These are phyloP conservation scores for Agriotes lineatus DNA, from an alignment of 2,888 invertebrate genomes.

Conservation along the genomic window DNA sequence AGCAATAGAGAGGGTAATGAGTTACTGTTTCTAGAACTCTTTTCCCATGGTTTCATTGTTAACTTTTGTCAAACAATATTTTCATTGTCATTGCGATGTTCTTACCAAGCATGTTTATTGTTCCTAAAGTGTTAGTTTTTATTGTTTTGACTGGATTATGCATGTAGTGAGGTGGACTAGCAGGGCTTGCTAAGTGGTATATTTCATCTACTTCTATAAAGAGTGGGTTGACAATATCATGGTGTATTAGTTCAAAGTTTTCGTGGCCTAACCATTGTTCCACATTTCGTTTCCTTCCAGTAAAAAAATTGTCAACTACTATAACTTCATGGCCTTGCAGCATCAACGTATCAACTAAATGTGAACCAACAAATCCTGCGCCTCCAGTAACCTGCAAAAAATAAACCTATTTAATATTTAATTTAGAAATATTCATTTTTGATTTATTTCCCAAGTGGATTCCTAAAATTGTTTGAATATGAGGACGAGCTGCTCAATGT, in stretches of 20 bases:
- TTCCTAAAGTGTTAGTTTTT: conserved; percentile 97
- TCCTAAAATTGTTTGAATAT: no score
- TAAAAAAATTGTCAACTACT: conserved; percentile 98
- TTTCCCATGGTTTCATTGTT: no score
- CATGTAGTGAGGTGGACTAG: conserved; percentile 99
- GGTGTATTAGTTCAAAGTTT: conserved; percentile 98
- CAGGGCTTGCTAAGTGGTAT: conserved; percentile 98
- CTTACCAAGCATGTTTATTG: conserved; percentile 91
- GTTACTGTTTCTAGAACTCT: no score
- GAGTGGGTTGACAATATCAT: conserved; percentile 97
- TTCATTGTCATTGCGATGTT: conserved; percentile 9
- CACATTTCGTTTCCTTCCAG: conserved; percentile 95
- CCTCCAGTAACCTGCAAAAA: conserved; percentile 96
- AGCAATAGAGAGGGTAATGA: no score
- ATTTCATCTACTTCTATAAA: conserved; percentile 98
- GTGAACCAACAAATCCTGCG: conserved; percentile 99
- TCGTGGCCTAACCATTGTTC: conserved; percentile 99
- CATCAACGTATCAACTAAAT: conserved; percentile 96
- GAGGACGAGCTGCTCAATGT: no score
- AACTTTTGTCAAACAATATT: no score
- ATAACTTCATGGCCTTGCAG: conserved; percentile 95
- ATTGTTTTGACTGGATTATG: conserved; percentile 99
- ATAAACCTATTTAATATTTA: neutral
- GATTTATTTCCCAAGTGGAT: no score
- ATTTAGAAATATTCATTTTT: no score